These are phyloP conservation scores for Gymnothorax reevesii DNA, from an alignment of 2,797 vertebrate species.

Conservation along the genomic window DNA sequence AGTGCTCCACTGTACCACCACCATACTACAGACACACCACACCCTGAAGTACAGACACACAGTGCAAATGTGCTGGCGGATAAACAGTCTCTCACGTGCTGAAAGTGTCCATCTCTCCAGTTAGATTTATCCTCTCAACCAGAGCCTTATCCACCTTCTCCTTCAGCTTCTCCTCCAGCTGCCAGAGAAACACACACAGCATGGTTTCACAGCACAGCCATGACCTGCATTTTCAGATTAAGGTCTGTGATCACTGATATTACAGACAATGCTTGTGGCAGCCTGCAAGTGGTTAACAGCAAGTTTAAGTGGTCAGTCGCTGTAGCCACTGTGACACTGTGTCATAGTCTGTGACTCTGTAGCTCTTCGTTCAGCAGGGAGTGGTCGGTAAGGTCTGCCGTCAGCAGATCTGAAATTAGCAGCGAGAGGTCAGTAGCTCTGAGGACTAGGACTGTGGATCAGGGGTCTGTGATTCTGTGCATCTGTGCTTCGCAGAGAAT, in stretches of 20 bases:
- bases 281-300: neutral
- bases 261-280: neutral
- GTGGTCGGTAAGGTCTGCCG: neutral
- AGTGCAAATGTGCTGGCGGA: neutral
- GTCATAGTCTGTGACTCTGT: too few relatives aligned
- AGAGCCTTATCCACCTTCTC: conserved; percentile 93
- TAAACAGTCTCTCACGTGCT: conserved; percentile 82
- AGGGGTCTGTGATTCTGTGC: conserved; percentile 14
- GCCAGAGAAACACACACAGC: conserved; percentile 50
- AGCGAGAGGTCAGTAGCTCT: neutral
- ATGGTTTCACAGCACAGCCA: neutral
- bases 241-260: neutral
- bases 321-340: too few relatives aligned
- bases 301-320: neutral
- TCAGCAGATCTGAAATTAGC: neutral
- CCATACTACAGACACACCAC: neutral
- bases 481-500: neutral
- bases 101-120: conserved; percentile 97
- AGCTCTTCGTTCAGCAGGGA: neutral
- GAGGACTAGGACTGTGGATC: too few relatives aligned
- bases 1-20: neutral
- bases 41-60: neutral
- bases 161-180: conserved; percentile 98
- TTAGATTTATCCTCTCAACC: conserved; percentile 91
- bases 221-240: neutral